Percentiles rank a stretch among this genome's conserved stretches.
These are phyloP conservation scores for Notodonta dromedarius DNA, from an alignment of 2,888 invertebrate genomes.

Conservation along the genomic window DNA sequence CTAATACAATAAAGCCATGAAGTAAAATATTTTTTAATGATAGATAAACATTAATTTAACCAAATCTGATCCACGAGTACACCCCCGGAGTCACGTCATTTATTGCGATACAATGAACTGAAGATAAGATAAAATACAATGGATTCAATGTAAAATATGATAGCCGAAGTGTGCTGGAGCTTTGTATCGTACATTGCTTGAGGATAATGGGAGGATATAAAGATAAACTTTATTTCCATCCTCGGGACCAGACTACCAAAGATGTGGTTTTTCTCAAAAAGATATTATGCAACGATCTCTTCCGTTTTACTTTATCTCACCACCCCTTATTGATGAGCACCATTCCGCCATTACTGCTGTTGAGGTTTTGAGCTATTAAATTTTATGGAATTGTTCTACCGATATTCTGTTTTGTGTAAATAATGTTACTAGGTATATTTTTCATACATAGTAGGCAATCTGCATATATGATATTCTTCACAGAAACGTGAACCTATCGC, in stretches of 20 bases:
- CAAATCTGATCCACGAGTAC: neutral
- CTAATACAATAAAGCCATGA: too few relatives aligned
- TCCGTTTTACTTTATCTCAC: constrained; percentile 27
- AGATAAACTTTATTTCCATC: constrained; percentile 22
- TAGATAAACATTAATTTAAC: neutral
- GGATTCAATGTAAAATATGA: neutral
- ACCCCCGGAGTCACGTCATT: neutral
- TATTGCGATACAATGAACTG: neutral
- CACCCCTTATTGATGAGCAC: constrained; percentile 30
- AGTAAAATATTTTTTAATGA: too few relatives aligned
- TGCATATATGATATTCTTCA: too few relatives aligned
- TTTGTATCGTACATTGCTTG: constrained; percentile 9
- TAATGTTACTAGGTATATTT: neutral
- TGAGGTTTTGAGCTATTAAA: constrained; percentile 28
- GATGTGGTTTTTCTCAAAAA: constrained; percentile 22
- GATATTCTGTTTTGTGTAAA: constrained; percentile 13
- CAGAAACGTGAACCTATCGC: too few relatives aligned
- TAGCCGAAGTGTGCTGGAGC: neutral
- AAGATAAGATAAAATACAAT: neutral
- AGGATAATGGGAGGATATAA: constrained; percentile 11
- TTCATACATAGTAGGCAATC: too few relatives aligned
- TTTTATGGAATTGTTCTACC: constrained; percentile 18
- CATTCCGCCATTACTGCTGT: constrained; percentile 28
- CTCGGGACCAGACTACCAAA: constrained; percentile 10
- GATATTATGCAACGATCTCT: constrained; percentile 19